Evolutionary conservation across 2,888 invertebrate genomes (phyloP), one percentile per base, ranked within the genome.

Genomic region (Philereme vetulata): DNA sequence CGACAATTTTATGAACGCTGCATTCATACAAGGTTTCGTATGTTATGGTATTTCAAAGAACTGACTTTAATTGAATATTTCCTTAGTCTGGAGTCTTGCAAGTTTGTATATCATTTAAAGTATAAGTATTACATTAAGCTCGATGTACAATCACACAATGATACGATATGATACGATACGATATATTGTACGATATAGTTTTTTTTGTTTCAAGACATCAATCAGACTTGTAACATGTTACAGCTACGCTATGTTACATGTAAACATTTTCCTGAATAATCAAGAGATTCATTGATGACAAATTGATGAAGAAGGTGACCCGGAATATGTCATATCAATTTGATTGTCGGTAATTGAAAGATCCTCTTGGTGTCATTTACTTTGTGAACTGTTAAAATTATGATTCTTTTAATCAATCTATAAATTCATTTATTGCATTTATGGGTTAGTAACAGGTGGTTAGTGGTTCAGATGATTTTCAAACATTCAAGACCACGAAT

Each of bases 1-100:
- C 45, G 48, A 48, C 49, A 56, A 49, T 46, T 35, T 50, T 5
- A 46, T 54, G 45, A 59, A 40, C 53, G 48, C 48, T 21, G 38
- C 21, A 48, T 52, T 50, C 42, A 59, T 60, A 36, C 7, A 47
- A 60, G 48, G 35, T 48, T 52, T 56, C 34, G 46, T 51, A 56
- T 48, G 51, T 45, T 46, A 54, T 48, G 51, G 49, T 46, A 54
- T n/a, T 55, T 45, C 43, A 51, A 49, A 49, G 38, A 45, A 51
- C 58, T 51, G 40, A 49, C 21, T 42, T 47, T 56, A 56, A 55
- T 48, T 57, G 38, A 57, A 47, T 42, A 47, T 47, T 62, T 58
- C 51, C 55, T 21, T 21, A 21, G 21, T 21, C 2, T 21, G 47
- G 34, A 32, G 46, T n/a, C 21, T 45, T 10, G 40, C 36, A 32